Conservation (phyloP, 2,113 vertebrate genomes). For the Vicugna pacos region DNA sequence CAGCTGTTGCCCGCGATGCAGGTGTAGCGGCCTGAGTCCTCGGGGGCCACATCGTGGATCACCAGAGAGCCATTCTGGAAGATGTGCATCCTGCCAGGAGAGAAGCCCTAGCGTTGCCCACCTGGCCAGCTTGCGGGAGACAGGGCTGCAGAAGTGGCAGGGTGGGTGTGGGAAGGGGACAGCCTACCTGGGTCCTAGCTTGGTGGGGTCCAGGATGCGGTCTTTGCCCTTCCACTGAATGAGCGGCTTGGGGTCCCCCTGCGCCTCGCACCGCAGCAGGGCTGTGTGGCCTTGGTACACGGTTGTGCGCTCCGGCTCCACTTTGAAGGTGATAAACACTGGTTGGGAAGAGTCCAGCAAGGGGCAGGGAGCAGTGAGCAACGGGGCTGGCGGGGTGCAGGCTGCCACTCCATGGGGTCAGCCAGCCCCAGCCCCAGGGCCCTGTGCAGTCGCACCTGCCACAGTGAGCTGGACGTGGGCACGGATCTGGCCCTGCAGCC, state of each 20-base stretch:
- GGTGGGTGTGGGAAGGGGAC: fast-evolving
- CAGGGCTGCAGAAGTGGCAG: background rate
- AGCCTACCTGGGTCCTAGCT: slow-evolving; percentile 89
- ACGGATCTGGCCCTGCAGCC: slow-evolving; percentile 95
- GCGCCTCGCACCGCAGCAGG: slow-evolving; percentile 97
- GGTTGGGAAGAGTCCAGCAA: slow-evolving; percentile 34
- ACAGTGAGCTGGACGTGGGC: slow-evolving; percentile 94
- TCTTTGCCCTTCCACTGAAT: slow-evolving; percentile 98
- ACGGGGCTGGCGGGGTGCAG: background rate
- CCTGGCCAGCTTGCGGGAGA: background rate
- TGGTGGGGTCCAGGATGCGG: slow-evolving; percentile 91
- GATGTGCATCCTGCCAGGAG: slow-evolving; percentile 92
- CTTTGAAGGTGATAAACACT: slow-evolving; percentile 95
- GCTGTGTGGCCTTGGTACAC: slow-evolving; percentile 98
- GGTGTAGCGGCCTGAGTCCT: slow-evolving; percentile 95
- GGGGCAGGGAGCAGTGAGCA: background rate
- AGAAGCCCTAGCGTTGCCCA: background rate
- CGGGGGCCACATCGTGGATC: slow-evolving; percentile 92
- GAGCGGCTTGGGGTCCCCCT: slow-evolving; percentile 93
- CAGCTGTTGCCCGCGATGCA: slow-evolving; percentile 98
- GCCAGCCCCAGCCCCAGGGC: background rate
- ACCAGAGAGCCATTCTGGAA: slow-evolving; percentile 96
- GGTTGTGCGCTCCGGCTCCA: slow-evolving; percentile 94
- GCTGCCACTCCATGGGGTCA: background rate
- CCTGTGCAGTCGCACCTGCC: slow-evolving; percentile 89